These are phyloP conservation scores for Lasioglossum baleicum DNA, from an alignment of 1,140 invertebrate genomes.

Conservation along the genomic window DNA sequence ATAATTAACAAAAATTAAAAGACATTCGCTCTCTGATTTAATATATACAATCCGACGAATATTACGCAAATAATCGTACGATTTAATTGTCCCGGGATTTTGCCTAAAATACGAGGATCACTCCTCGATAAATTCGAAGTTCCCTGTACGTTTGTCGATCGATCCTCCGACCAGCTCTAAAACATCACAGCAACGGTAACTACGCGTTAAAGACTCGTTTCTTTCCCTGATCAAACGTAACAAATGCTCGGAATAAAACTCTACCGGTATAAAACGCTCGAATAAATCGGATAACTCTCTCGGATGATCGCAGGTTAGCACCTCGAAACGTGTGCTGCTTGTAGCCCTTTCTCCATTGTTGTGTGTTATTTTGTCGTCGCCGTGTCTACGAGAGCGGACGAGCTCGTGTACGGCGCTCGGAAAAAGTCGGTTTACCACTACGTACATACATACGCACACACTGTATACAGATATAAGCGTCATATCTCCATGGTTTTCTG, in stretches of 20 bases:
- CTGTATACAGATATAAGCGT: conserved; percentile 51
- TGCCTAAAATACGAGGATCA: too few relatives aligned
- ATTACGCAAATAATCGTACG: too few relatives aligned
- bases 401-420: conserved; percentile 42
- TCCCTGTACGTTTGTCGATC: neutral
- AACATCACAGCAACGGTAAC: conserved; percentile 16
- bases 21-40: too few relatives aligned
- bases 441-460: conserved; percentile 29
- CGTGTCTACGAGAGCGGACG: neutral
- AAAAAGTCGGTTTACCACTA: conserved; percentile 35
- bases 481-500: conserved; percentile 8
- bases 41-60: too few relatives aligned
- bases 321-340: neutral
- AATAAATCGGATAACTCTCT: neutral
- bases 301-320: neutral
- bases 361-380: too few relatives aligned
- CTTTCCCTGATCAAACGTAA: neutral
- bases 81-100: too few relatives aligned
- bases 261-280: conserved; percentile 16
- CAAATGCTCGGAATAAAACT: neutral
- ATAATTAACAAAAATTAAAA: too few relatives aligned
- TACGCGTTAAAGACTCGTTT: conserved; percentile 7
- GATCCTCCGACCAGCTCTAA: neutral
- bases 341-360: neutral
- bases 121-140: neutral